Evolutionary conservation across 2,113 vertebrate species (phyloP).

Genomic region (Anguilla japonica): DNA sequence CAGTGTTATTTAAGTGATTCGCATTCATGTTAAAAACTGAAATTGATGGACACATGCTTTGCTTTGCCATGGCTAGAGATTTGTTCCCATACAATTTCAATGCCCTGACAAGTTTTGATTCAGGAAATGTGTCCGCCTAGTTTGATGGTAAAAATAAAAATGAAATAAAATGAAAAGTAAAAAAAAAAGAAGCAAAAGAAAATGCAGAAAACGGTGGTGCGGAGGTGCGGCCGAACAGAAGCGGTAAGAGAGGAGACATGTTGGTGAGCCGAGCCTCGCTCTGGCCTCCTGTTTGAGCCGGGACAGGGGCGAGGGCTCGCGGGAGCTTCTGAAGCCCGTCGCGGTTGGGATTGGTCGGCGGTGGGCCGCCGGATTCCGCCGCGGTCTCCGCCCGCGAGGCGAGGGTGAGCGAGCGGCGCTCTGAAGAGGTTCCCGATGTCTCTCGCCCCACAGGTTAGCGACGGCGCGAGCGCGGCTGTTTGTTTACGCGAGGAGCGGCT

Average conservation of each 20-base stretch:
- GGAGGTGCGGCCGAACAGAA: not conserved
- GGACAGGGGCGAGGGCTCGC: not conserved
- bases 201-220: not conserved
- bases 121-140: not conserved
- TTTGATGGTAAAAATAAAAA: not conserved
- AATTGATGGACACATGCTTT: not conserved
- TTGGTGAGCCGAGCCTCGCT: not conserved
- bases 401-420: not conserved
- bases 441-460: conserved; percentile 15
- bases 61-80: not conserved
- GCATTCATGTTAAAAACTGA: not conserved
- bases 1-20: not conserved
- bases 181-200: too few species aligned
- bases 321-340: not conserved
- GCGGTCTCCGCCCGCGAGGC: not conserved
- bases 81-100: too few species aligned
- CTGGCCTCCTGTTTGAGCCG: not conserved
- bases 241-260: too few species aligned
- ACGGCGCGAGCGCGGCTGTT: not conserved
- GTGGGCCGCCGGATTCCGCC: too few species aligned
- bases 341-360: too few species aligned
- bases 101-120: not conserved
- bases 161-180: not conserved
- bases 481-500: conserved; percentile 21
- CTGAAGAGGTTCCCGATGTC: conserved; percentile 9